A percentile compares a stretch with the other conserved stretches of the same genome.
phyloP scores from a whole-genome alignment of 2,113 vertebrate genomes.

The Archilochus colubris region DNA sequence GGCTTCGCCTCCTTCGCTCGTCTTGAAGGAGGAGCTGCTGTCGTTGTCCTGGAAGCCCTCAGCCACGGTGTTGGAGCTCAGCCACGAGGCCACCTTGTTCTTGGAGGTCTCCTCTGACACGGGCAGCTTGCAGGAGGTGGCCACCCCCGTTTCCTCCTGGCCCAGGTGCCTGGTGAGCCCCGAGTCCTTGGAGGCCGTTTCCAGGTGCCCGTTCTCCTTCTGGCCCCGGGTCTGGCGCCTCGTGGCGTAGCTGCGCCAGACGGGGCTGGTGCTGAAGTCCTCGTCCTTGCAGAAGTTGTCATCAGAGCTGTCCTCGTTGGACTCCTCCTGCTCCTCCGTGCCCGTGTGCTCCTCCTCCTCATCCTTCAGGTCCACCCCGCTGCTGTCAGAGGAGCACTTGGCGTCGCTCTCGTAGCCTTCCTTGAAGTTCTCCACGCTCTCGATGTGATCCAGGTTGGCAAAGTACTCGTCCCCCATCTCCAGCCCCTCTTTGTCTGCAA shows the following conservation, averaged over 20 bases:
- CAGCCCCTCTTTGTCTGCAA: conserved; percentile 94
- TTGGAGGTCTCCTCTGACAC: conserved; percentile 90
- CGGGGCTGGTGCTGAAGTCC: conserved; percentile 85
- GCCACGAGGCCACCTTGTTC: conserved; percentile 95
- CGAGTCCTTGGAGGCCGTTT: conserved; percentile 83
- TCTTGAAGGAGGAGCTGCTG: conserved; percentile 66
- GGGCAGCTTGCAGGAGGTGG: conserved; percentile 76
- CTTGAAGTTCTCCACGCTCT: conserved; percentile 98
- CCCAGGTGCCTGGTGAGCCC: conserved; percentile 62
- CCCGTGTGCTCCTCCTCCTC: conserved; percentile 85
- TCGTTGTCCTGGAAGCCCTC: conserved; percentile 70
- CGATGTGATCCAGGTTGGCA: conserved; percentile 96
- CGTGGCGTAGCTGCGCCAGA: conserved; percentile 96
- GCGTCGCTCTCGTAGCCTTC: conserved; percentile 97
- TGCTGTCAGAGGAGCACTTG: conserved; percentile 93
- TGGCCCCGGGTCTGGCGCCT: conserved; percentile 91
- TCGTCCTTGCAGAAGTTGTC: conserved; percentile 95
- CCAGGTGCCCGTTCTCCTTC: conserved; percentile 82
- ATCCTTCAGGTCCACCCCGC: conserved; percentile 88
- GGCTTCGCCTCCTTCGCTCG: conserved; percentile 56
- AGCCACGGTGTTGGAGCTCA: conserved; percentile 80
- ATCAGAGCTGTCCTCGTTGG: conserved; percentile 93
- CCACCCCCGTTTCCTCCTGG: conserved; percentile 33
- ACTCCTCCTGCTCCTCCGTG: conserved; percentile 89
- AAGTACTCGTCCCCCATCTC: conserved; percentile 99